Conservation (phyloP, 2,113 vertebrate species). For the Larimichthys crocea region DNA sequence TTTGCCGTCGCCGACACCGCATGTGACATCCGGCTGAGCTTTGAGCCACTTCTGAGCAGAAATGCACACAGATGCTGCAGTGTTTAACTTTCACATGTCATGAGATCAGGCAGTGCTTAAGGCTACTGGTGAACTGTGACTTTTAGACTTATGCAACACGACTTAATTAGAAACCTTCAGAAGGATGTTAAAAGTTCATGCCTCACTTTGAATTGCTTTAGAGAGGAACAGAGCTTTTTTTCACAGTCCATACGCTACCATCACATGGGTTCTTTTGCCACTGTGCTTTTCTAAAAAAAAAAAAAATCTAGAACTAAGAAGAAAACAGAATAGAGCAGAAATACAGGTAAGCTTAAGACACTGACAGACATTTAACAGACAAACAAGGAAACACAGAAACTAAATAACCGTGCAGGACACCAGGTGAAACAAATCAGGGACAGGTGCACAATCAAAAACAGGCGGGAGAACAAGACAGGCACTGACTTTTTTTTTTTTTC, state of each 20-base stretch:
- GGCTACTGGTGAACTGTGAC: constrained; percentile 18
- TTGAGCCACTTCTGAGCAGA: neutral
- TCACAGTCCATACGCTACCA: neutral
- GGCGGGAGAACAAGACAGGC: no score
- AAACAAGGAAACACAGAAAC: no score
- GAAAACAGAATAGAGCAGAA: no score
- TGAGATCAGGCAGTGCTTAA: neutral
- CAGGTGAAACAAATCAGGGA: no score
- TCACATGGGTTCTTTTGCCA: no score
- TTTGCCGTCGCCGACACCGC: constrained; percentile 1
- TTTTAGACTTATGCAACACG: neutral
- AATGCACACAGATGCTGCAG: neutral
- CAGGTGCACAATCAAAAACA: no score
- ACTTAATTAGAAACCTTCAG: constrained; percentile 1
- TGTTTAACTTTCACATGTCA: constrained; percentile 8
- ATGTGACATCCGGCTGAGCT: constrained; percentile 24
- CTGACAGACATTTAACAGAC: no score
- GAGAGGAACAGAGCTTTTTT: neutral
- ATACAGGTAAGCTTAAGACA: no score
- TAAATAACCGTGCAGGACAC: no score
- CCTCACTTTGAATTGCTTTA: neutral
- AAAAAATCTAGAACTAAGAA: no score
- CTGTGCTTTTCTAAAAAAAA: no score
- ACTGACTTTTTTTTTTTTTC: no score
- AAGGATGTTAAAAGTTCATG: neutral